phyloP scores from a whole-genome alignment of 2,888 invertebrate genomes.

The Callinectes sapidus region DNA sequence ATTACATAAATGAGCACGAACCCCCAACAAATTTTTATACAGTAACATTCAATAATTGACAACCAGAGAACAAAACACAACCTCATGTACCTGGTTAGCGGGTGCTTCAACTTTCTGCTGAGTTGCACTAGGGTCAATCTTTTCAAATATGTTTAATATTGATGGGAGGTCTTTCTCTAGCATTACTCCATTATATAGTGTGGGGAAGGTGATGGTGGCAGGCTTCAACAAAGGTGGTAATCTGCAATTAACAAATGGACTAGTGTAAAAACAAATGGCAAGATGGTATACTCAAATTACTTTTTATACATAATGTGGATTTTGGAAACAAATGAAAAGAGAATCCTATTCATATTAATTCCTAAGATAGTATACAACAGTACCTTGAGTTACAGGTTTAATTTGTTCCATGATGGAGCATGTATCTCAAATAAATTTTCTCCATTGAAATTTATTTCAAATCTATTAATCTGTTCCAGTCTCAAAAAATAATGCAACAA shows the following conservation, averaged over 20 bases:
- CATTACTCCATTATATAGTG: constrained; percentile 37
- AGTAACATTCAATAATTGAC: not conserved
- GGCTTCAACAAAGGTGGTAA: constrained; percentile 46
- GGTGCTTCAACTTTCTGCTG: constrained; percentile 30
- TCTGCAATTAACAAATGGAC: not conserved
- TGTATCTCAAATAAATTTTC: no score
- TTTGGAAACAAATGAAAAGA: not conserved
- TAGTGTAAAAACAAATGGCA: not conserved
- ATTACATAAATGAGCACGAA: not conserved
- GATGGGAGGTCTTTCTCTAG: constrained; percentile 48
- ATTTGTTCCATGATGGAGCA: no score
- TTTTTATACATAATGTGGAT: not conserved
- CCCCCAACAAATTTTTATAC: not conserved
- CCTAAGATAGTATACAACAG: no score
- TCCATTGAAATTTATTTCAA: no score
- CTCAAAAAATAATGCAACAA: no score
- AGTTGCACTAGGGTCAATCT: not conserved
- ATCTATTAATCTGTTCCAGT: no score
- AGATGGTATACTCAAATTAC: not conserved
- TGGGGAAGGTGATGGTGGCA: constrained; percentile 37
- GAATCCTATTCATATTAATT: not conserved
- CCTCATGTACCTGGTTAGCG: not conserved
- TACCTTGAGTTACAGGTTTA: no score
- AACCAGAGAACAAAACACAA: not conserved
- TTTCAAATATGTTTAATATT: constrained; percentile 38